Evolutionary conservation across 2,888 invertebrate species (phyloP), one percentile per base, ranked within the genome.

Genomic region (Lamellibrachia satsuma): DNA sequence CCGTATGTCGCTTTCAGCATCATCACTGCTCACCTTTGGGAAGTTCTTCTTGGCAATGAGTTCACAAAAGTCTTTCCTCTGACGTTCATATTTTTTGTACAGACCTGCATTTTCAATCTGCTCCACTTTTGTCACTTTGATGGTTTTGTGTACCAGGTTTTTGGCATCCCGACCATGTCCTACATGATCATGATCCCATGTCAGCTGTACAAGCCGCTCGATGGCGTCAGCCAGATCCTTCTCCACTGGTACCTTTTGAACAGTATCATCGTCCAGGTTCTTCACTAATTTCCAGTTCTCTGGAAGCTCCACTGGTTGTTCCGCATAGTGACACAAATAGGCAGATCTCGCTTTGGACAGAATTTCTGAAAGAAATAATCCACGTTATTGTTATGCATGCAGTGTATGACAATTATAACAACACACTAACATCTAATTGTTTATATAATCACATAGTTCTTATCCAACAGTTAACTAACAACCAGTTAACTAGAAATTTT

Each of bases 161-260:
- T 8, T 55, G 11, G 93, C 93, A 60, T 93, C 93, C 7, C 3
- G 52, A 90, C 93, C 93, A 52, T 60, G 52, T 39, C 93, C 93
- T 7, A 91, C 93, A n/a, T 1, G 75, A 75, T 2, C 11, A 75
- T 22, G 6, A 75, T 75, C 75, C 75, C 75, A 75, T 6, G 15
- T 75, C 75, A 22, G 75, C 22, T 75, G 15, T 11, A 75, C 75
- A 75, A 75, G 75, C 0, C n/a, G 15, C 22, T 75, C 6, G 15
- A 75, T 75, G 22, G 75, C 75, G 22, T 75, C 15, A n/a, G 75
- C 75, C 22, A 75, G 75, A 4, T 22, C 75, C 22, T 22, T 11
- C 15, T 3, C 75, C 75, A 75, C 75, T 4, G 2, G 4, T 22
- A 75, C 75, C 75, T 15, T 75, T 75, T 75, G 15, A 15, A 75